Percentiles rank a stretch among this genome's conserved stretches.
Evolutionary conservation across 2,888 invertebrate genomes (phyloP).

Genomic region (Candidula unifasciata): DNA sequence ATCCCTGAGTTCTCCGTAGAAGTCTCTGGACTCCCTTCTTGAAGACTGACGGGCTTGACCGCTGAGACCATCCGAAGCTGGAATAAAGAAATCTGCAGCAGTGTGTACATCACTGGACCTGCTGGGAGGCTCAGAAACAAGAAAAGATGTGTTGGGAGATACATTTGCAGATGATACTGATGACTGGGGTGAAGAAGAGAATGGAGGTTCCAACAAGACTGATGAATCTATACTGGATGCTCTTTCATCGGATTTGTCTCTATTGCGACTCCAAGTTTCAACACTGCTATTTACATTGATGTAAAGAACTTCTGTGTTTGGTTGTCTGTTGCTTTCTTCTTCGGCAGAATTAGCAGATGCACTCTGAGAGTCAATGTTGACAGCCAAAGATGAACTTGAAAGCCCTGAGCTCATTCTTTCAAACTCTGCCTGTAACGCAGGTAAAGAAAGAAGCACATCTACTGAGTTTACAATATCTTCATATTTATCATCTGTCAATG

Average conservation of each 20-base stretch:
- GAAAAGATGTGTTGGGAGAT: constrained; percentile 44
- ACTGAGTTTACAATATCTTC: constrained; percentile 9
- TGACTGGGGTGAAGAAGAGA: constrained; percentile 27
- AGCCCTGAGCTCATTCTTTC: constrained; percentile 32
- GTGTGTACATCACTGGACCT: constrained; percentile 12
- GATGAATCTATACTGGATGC: constrained; percentile 39
- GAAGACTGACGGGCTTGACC: not conserved
- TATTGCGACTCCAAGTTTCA: not conserved
- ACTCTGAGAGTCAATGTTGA: constrained; percentile 36
- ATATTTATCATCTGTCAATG: constrained; percentile 19
- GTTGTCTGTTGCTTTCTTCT: constrained; percentile 22
- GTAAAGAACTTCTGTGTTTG: constrained; percentile 2
- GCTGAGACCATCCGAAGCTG: not conserved
- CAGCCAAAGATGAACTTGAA: constrained; percentile 33
- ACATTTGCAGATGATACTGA: constrained; percentile 25
- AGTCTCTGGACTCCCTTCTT: constrained; percentile 35
- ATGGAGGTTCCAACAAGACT: constrained; percentile 24
- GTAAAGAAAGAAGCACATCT: constrained; percentile 22
- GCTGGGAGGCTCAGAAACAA: constrained; percentile 22
- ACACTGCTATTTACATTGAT: constrained; percentile 25
- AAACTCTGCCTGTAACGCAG: constrained; percentile 15
- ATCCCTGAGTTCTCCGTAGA: constrained; percentile 38
- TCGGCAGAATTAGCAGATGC: constrained; percentile 38
- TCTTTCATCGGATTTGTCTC: constrained; percentile 6
- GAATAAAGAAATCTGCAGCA: constrained; percentile 39